These are phyloP conservation scores for Cactoblastis cactorum DNA, from an alignment of 2,888 invertebrate genomes.

Conservation along the genomic window DNA sequence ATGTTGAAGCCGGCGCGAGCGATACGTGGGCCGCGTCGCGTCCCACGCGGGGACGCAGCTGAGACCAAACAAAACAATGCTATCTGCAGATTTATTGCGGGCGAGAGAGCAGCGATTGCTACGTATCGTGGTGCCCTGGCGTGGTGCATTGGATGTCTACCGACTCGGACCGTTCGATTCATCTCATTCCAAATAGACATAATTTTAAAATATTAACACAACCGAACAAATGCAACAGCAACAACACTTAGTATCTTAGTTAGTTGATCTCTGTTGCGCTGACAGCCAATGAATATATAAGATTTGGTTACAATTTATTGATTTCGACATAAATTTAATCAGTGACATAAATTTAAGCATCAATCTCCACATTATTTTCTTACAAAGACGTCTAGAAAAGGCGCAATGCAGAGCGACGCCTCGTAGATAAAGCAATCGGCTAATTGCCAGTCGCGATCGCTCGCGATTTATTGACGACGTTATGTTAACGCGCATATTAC, in stretches of 20 bases:
- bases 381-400: no score
- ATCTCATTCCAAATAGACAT: neutral
- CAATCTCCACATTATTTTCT: neutral
- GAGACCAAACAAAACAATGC: constrained; percentile 17
- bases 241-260: no score
- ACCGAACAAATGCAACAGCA: neutral
- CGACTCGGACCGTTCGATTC: neutral
- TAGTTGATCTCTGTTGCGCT: no score
- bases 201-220: neutral
- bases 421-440: constrained; percentile 9
- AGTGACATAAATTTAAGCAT: no score
- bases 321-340: no score
- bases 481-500: constrained; percentile 9
- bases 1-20: neutral
- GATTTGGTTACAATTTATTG: no score
- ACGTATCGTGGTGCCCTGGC: constrained; percentile 24
- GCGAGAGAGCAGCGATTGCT: constrained; percentile 30
- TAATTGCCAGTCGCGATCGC: constrained; percentile 12
- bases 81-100: constrained; percentile 34
- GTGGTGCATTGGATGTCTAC: constrained; percentile 15
- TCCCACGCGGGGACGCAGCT: neutral
- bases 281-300: no score
- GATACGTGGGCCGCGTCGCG: neutral
- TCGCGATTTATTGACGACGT: constrained; percentile 7
- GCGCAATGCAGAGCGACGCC: neutral